Conservation (phyloP, 2,888 invertebrate genomes). For the Orthosia gothica region DNA sequence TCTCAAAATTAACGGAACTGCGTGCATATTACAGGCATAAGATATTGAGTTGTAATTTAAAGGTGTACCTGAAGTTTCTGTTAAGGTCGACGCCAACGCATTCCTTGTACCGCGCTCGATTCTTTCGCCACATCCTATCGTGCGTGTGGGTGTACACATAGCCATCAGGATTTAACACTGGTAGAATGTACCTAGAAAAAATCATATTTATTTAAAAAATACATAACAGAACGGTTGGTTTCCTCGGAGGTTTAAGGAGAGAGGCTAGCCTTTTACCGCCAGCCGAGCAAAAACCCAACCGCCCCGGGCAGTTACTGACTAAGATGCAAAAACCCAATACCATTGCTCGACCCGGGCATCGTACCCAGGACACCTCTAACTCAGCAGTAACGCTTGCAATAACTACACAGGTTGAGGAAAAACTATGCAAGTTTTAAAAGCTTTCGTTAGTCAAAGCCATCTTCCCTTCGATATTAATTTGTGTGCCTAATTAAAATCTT, state of each 20-base stretch:
- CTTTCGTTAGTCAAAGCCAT: background rate
- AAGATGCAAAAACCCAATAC: background rate
- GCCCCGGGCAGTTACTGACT: background rate
- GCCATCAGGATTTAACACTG: constrained; percentile 96
- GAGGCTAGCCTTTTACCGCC: background rate
- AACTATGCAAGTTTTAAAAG: background rate
- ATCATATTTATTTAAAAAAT: background rate
- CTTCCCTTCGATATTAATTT: too few species aligned
- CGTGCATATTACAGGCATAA: background rate
- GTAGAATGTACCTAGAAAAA: constrained; percentile 92
- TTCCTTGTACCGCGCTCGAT: constrained; percentile 92
- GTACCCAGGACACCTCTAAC: background rate
- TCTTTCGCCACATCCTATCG: constrained; percentile 97
- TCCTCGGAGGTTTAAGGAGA: background rate
- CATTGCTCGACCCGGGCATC: background rate
- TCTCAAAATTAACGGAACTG: background rate
- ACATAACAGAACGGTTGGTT: background rate
- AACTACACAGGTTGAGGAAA: too few species aligned
- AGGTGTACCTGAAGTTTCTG: constrained; percentile 94
- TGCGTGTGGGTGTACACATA: constrained; percentile 96
- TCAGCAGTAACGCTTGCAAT: background rate
- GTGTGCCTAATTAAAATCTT: too few species aligned
- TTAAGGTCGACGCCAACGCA: constrained; percentile 96
- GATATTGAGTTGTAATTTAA: background rate
- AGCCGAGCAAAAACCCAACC: background rate